Evolutionary conservation across 2,797 vertebrate genomes (phyloP).

Genomic region (Eulemur mongoz): DNA sequence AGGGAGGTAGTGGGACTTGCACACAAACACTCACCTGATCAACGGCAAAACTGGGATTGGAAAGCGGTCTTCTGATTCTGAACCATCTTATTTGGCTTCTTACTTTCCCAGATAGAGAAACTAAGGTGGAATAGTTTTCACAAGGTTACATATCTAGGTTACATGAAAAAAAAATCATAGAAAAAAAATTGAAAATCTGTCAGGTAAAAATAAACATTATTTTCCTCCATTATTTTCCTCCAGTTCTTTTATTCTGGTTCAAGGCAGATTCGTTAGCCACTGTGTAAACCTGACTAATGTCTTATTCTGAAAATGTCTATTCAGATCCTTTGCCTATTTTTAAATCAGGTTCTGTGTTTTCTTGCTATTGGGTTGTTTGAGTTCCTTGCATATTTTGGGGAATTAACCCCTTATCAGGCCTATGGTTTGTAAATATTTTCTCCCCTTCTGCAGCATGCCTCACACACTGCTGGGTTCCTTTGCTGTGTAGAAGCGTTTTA

Average conservation of each 20-base stretch:
- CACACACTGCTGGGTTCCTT: neutral
- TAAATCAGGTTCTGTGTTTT: neutral
- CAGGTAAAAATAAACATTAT: neutral
- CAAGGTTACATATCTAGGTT: neutral
- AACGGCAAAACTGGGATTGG: too few relatives aligned
- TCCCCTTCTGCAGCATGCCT: neutral
- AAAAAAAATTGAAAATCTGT: neutral
- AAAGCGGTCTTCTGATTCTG: neutral
- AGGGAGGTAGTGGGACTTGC: too few relatives aligned
- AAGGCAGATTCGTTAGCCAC: neutral
- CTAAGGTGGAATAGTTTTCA: neutral
- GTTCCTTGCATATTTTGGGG: neutral
- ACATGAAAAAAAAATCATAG: neutral
- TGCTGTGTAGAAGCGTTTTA: neutral
- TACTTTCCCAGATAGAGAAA: neutral
- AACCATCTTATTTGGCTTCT: neutral
- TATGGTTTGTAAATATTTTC: neutral
- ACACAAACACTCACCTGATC: too few relatives aligned
- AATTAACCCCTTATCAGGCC: neutral
- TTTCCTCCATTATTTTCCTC: neutral
- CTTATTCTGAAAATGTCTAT: neutral
- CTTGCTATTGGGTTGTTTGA: neutral
- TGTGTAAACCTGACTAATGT: neutral
- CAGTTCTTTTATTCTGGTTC: neutral
- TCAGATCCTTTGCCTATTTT: neutral